Base-by-base conservation (phyloP, 2,797 vertebrate genomes). In the Eospalax fontanierii region DNA sequence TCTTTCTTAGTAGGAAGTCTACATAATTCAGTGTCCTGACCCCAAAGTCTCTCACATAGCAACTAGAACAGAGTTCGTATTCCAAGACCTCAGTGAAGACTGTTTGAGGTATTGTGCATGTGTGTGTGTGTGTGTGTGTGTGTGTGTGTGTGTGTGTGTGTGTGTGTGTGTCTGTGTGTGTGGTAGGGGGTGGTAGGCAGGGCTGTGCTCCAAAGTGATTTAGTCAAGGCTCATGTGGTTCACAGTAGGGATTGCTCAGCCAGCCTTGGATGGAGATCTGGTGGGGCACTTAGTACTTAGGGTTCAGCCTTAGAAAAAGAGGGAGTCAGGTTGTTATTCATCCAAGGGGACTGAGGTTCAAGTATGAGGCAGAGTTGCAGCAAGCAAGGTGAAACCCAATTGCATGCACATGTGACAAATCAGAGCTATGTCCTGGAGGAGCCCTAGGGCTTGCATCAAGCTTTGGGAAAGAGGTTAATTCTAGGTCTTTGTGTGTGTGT, bases 351-450 rank as follows among this genome's bases (percentile, higher is more conserved):
- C 73, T 83, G 28, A 90, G 46, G 76, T 74, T 92, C 33, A 33
- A 50, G 70, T 24, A n/a, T 80, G 33, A 22, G 35, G 40, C 33
- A 30, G 75, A 83, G 50, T 83, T 7, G 33, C 33, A 30, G 19
- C 30, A 21, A 21, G 80, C 61, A 28, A 21, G 54, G 57, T 59
- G 74, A 89, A 68, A 73, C 24, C 46, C 70, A 68, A 2, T 2
- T 0, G 18, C 33, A 28, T 50, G 11, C n/a, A 26, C 38, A 11
- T 1, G 4, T 28, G n/a, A 16, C 10, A 35, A 28, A 30, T 0
- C 33, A 16, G 10, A 91, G n/a, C n/a, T 76, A 38, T 3, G 26
- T 1, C 24, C 57, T 21, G 10, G 30, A 33, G 57, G 82, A 73
- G 6, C 11, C 38, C n/a, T 40, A 22, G 0, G 40, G 61, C 24